Conservation (phyloP, 2,113 vertebrate species). For the Amblyornis subalaris region DNA sequence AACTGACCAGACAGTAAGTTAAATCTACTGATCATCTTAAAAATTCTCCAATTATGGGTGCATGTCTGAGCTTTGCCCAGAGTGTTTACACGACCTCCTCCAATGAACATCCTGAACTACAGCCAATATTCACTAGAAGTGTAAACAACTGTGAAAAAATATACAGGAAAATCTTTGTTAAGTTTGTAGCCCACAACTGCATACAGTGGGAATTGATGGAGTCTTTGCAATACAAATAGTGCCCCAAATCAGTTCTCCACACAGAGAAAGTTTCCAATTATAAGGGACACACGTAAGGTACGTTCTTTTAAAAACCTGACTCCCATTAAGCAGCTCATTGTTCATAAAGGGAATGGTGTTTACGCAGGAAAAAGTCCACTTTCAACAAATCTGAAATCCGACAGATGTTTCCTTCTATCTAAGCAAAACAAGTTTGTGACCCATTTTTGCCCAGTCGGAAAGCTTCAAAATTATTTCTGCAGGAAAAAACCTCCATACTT, state of each 20-base stretch:
- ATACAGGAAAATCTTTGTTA: background rate
- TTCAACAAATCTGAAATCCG: constrained; percentile 61
- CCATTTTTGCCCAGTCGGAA: background rate
- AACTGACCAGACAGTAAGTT: background rate
- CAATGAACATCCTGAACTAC: background rate
- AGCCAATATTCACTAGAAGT: background rate
- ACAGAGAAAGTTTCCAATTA: constrained; percentile 6
- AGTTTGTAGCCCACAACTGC: background rate
- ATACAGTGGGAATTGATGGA: background rate
- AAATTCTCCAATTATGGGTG: background rate
- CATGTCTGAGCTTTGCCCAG: background rate
- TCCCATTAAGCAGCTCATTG: constrained; percentile 54
- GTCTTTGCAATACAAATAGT: background rate
- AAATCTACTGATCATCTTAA: background rate
- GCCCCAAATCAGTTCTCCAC: background rate
- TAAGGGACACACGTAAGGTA: constrained; percentile 6
- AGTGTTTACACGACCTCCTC: background rate
- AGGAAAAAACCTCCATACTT: background rate
- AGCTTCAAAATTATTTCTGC: background rate
- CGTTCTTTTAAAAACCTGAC: constrained; percentile 26
- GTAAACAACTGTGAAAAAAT: background rate
- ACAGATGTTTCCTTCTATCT: constrained; percentile 77
- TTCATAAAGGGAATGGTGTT: constrained; percentile 63
- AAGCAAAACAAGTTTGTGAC: constrained; percentile 50
- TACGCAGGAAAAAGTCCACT: constrained; percentile 67